These are phyloP conservation scores for Cotesia chilonis DNA, from an alignment of 1,140 invertebrate genomes.

Conservation along the genomic window DNA sequence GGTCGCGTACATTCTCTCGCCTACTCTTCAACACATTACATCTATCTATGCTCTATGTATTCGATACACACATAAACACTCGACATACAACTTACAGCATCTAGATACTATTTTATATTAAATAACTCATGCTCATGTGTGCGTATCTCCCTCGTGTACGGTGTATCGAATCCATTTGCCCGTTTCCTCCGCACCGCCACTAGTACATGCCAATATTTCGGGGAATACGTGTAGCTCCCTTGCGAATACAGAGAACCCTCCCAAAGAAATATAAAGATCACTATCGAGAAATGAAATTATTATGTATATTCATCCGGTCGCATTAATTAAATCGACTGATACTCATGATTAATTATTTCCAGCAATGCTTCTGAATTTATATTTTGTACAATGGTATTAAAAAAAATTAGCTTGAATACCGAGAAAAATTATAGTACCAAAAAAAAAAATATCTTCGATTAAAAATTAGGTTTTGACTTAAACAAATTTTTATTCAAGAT, in stretches of 20 bases:
- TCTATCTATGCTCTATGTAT: background rate
- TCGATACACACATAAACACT: background rate
- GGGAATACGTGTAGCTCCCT: background rate
- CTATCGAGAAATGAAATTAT: background rate
- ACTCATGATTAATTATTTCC: no score
- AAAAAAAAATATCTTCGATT: no score
- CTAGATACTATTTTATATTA: conserved; percentile 20
- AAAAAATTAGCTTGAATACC: no score
- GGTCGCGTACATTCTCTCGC: conserved; percentile 21
- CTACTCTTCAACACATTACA: conserved; percentile 10
- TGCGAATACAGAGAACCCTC: background rate
- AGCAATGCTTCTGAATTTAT: no score
- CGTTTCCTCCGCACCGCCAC: background rate
- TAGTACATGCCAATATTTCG: conserved; percentile 14
- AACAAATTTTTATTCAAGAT: no score
- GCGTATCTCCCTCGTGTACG: background rate
- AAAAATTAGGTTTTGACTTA: no score
- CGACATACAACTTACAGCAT: background rate
- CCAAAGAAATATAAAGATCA: background rate
- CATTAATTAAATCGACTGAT: no score
- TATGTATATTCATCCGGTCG: no score
- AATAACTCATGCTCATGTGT: conserved; percentile 15
- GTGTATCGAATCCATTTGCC: conserved; percentile 3
- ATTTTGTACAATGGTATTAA: no score
- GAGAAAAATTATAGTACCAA: no score